Conservation (phyloP, 2,797 vertebrate species). For the Clangula hyemalis region DNA sequence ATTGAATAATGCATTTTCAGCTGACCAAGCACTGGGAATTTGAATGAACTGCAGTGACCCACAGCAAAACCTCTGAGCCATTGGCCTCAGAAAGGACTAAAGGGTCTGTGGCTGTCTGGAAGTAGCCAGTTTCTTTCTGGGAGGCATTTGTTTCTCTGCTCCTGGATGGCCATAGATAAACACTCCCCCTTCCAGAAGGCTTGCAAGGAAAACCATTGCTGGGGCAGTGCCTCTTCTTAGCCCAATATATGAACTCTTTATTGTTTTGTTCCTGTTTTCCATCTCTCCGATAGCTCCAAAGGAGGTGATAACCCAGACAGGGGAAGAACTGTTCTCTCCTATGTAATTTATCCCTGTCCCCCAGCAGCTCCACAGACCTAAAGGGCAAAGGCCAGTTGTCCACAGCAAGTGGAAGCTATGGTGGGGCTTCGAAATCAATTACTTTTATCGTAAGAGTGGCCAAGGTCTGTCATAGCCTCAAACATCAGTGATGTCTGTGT, state of each 20-base stretch:
- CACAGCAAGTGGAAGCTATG: fast-evolving
- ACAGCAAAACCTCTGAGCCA: background rate
- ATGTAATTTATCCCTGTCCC: background rate
- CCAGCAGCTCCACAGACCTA: background rate
- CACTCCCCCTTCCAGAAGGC: fast-evolving
- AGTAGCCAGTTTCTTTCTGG: background rate
- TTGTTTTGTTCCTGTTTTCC: background rate
- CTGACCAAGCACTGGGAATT: background rate
- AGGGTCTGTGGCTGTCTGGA: background rate
- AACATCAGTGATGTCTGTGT: background rate
- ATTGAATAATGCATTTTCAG: background rate
- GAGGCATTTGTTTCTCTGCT: background rate
- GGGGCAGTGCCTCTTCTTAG: background rate
- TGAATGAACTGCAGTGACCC: background rate
- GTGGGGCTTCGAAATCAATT: background rate
- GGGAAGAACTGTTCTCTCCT: background rate
- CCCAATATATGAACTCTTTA: background rate
- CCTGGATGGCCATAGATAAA: background rate
- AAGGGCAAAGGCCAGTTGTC: background rate
- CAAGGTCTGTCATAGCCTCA: background rate
- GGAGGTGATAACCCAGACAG: background rate
- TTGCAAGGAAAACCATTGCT: background rate
- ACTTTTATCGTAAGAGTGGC: background rate
- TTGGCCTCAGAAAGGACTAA: background rate
- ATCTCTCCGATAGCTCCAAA: background rate